phyloP scores from a whole-genome alignment of 1,140 invertebrate genomes.

The Vollenhovia emeryi region DNA sequence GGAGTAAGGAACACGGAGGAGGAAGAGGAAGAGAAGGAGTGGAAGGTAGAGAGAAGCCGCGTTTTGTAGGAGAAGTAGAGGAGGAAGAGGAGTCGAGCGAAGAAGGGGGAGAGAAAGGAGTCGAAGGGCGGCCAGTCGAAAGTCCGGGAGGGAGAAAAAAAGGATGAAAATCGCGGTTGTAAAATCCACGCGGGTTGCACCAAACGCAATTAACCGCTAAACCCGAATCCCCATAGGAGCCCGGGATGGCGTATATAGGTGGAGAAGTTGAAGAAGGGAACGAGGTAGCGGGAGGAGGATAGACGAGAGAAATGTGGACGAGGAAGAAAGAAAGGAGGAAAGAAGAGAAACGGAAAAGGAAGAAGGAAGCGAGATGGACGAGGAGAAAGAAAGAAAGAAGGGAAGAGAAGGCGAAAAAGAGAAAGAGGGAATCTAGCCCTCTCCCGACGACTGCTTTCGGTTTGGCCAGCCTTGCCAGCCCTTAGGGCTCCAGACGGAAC shows the following conservation, averaged over 20 bases:
- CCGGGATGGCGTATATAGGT: constrained; percentile 69
- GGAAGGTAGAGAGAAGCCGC: neutral
- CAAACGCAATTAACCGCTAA: constrained; percentile 84
- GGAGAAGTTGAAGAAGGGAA: constrained; percentile 57
- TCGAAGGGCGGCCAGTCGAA: constrained; percentile 65
- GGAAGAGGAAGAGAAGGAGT: constrained; percentile 39
- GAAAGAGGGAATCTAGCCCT: constrained; percentile 71
- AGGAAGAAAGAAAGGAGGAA: constrained; percentile 57
- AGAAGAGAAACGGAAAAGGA: constrained; percentile 64
- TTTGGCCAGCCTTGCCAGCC: constrained; percentile 84
- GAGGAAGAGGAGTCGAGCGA: constrained; percentile 49
- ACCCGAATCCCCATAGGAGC: constrained; percentile 82
- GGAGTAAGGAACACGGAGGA: constrained; percentile 55
- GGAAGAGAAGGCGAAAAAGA: constrained; percentile 55
- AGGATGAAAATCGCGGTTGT: constrained; percentile 83
- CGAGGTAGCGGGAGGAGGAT: constrained; percentile 56
- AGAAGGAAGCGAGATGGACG: constrained; percentile 67
- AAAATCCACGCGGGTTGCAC: constrained; percentile 83
- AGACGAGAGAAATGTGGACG: constrained; percentile 39
- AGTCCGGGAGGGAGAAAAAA: constrained; percentile 76
- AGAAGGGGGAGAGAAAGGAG: constrained; percentile 60
- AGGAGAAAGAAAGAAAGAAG: constrained; percentile 30
- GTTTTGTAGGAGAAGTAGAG: constrained; percentile 16
- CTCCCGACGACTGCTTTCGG: constrained; percentile 78
- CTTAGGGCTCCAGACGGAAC: constrained; percentile 86